Percentiles rank a stretch among this genome's conserved stretches.
Evolutionary conservation across 2,888 invertebrate species (phyloP).

Genomic region (Euzetes globulus): DNA sequence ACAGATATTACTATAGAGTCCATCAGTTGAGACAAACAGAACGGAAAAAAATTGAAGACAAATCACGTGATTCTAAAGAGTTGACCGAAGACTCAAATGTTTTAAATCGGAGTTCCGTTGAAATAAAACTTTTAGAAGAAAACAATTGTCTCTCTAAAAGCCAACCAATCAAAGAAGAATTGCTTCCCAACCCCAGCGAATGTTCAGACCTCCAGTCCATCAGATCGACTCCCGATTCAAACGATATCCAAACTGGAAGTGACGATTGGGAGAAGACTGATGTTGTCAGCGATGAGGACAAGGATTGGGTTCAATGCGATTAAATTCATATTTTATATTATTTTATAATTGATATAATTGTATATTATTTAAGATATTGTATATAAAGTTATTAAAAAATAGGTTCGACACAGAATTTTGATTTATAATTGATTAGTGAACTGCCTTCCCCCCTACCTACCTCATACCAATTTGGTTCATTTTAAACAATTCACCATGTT

Average conservation of each 20-base stretch:
- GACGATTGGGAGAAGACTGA: constrained; percentile 33
- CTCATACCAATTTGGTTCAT: no score
- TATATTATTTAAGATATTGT: background rate
- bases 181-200: background rate
- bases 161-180: background rate
- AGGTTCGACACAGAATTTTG: no score
- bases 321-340: background rate
- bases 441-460: no score
- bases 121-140: constrained; percentile 8
- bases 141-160: background rate
- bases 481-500: no score
- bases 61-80: constrained; percentile 3
- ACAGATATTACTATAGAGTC: constrained; percentile 71
- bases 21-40: constrained; percentile 67
- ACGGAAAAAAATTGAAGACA: constrained; percentile 56
- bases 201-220: background rate
- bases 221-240: background rate
- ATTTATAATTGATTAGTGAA: no score
- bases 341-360: background rate
- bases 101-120: background rate
- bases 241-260: background rate
- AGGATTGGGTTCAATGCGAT: constrained; percentile 19
- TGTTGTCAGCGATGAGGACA: constrained; percentile 6
- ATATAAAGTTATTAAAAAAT: no score
- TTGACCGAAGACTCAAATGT: background rate